Evolutionary conservation across 2,888 invertebrate species (phyloP), one percentile per base, ranked within the genome.

Genomic region (Hypselothyrea guttata): DNA sequence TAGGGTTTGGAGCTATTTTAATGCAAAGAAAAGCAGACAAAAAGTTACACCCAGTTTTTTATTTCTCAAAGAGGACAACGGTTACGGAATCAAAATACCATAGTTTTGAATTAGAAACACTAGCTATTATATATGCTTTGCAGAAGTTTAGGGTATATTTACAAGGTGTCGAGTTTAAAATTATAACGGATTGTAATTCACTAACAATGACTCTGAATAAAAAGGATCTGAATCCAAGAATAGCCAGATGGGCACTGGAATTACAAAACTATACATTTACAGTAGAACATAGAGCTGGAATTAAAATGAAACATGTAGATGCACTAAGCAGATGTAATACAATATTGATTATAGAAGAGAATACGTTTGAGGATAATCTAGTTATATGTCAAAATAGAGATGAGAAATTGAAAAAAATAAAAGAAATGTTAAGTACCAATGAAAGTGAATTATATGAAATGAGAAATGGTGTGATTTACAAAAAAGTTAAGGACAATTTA

Each of bases 291-390:
- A 33, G 41, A 22, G 7, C 41, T 11, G 28, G 41, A 13, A 28
- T 27, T n/a, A 28, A 27, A 27, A 13, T 41, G 41, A 22, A 41
- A 11, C 12, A 13, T 41, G 27, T 41, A 11, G n/a, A 41, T 27
- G 13, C 28, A 9, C 5, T 33, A 11, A 13, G 12, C 11, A 7
- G 12, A 33, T 7, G 11, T 33, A 33, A 33, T 12, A 33, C 7
- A 11, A 13, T 4, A 22, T 4, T 22, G 22, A 22, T 22, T 22
- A 33, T 33, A 11, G 33, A 33, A 33, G 7, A 2, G 3, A n/a
- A 11, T 33, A 22, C 22, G 5, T 22, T 22, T 22, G 22, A 22
- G 5, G 22, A 22, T 4, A 22, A 22, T 22, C 5, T 22, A 22
- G 5, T 22, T 4, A 22, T 22, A 22, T 22, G 22, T 22, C 22